phyloP scores from a whole-genome alignment of 2,797 vertebrate genomes.

The Sciaenops ocellatus region DNA sequence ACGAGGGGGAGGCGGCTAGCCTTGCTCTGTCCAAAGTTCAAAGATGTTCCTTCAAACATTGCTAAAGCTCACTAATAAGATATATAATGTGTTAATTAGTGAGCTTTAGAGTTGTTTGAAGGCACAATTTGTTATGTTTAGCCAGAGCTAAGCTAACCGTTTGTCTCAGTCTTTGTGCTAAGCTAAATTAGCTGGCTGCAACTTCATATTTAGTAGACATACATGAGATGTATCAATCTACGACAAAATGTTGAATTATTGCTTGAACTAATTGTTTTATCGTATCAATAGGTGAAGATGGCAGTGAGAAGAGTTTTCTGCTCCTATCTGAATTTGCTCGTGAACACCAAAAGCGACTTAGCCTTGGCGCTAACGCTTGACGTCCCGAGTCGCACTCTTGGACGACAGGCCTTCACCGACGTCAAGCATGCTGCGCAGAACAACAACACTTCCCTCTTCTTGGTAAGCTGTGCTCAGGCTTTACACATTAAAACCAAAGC shows the following conservation, averaged over 20 bases:
- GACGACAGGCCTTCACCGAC: constrained; percentile 90
- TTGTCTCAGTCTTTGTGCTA: neutral
- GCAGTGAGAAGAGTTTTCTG: constrained; percentile 87
- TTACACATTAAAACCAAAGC: neutral
- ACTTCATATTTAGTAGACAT: too few species aligned
- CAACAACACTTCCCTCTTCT: constrained; percentile 89
- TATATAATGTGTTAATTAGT: too few species aligned
- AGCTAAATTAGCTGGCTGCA: neutral
- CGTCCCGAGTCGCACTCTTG: constrained; percentile 89
- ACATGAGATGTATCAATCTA: too few species aligned
- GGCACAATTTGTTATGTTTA: neutral
- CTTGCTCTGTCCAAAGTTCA: too few species aligned
- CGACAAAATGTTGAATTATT: neutral
- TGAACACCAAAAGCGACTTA: constrained; percentile 94
- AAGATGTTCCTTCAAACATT: too few species aligned
- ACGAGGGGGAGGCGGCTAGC: too few species aligned
- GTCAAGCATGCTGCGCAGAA: constrained; percentile 87
- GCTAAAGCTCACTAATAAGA: too few species aligned
- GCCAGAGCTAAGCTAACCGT: neutral
- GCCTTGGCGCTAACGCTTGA: constrained; percentile 90
- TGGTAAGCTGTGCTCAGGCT: constrained; percentile 84
- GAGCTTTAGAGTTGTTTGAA: too few species aligned
- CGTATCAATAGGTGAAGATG: constrained; percentile 75
- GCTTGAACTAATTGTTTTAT: neutral
- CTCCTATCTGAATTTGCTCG: constrained; percentile 92